Base-by-base conservation (phyloP, 1,140 invertebrate species). In the Zaprionus tsacasi region DNA sequence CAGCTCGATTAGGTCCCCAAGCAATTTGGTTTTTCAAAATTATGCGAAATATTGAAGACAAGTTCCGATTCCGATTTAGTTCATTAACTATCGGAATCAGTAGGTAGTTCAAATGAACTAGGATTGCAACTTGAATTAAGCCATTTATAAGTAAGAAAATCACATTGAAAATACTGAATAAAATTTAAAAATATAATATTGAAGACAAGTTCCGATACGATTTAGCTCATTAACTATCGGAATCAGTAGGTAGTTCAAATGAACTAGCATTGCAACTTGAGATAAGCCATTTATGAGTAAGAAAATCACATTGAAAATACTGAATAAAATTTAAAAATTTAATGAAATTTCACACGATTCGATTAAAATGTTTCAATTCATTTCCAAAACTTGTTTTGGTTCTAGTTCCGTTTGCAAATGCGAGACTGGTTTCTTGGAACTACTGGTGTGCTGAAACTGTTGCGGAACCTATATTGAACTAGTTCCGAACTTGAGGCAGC, bases 21-120 rank as follows among this genome's bases (percentile, higher is more conserved):
- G 61, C 69, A 71, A 65, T 71, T 71, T 66, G 54, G 13, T 70
- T 17, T 15, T 15, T 15, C 11, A 52, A 61, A 69, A 50, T 50
- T 52, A 59, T 61, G 30, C 36, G 33, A 21, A 69, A 33, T 45
- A 33, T 45, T 60, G 35, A 17, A 50, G 25, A 60, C 43, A 38
- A 69, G 33, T 50, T 50, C 8, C 21, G 45, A 50, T 50, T 4
- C n/a, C n/a, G n/a, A 17, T 21, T 11, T 4, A 3, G 36, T 7
- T 21, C 8, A 21, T 8, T 48, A n/a, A 30, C 50, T 21, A 21
- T 21, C 1, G 10, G 33, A 35, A 35, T 10, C 33, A 35, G 21
- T 21, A 1, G 21, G 1, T 21, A 21, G 21, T 21, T 21, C 21
- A 21, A 21, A 21, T 21, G 21, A 21, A 21, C 21, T 21, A n/a